Conservation (phyloP, 2,113 vertebrate genomes). For the Ctenodactylus gundi region DNA sequence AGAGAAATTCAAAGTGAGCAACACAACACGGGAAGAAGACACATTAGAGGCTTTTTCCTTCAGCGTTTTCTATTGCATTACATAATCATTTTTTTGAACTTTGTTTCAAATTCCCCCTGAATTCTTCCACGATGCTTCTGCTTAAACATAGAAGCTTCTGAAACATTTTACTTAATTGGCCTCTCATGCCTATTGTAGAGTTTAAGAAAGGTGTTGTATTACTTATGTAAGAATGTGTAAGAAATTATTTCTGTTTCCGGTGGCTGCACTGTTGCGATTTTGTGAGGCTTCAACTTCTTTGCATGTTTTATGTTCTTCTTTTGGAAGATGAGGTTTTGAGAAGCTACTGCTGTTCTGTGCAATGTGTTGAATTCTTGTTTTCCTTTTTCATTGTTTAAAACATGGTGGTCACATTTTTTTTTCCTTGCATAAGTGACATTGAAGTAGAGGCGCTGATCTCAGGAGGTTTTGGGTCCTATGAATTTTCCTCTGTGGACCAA, state of each 20-base stretch:
- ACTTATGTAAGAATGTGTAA: slow-evolving; percentile 16
- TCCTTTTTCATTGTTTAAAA: not conserved
- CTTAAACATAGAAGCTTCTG: slow-evolving; percentile 15
- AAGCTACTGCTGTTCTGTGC: not conserved
- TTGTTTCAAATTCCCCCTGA: not conserved
- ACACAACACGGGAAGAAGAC: not conserved
- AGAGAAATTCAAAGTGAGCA: not conserved
- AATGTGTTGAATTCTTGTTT: not conserved
- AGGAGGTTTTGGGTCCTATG: not conserved
- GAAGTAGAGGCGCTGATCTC: not conserved
- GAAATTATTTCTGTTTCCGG: slow-evolving; percentile 25
- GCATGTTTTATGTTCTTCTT: not conserved
- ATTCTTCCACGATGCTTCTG: not conserved
- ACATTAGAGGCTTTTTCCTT: not conserved
- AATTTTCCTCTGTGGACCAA: not conserved
- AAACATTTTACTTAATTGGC: not conserved
- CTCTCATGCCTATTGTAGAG: not conserved
- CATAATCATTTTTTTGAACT: slow-evolving; percentile 11
- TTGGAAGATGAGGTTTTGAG: slow-evolving; percentile 6
- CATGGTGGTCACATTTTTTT: not conserved
- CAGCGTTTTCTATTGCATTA: not conserved
- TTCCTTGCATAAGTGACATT: not conserved
- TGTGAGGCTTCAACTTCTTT: not conserved
- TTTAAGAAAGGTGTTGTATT: not conserved
- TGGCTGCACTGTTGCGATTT: not conserved